Percentiles rank a stretch among this genome's conserved stretches.
phyloP scores from a whole-genome alignment of 2,113 vertebrate genomes.

The Thomomys bottae region DNA sequence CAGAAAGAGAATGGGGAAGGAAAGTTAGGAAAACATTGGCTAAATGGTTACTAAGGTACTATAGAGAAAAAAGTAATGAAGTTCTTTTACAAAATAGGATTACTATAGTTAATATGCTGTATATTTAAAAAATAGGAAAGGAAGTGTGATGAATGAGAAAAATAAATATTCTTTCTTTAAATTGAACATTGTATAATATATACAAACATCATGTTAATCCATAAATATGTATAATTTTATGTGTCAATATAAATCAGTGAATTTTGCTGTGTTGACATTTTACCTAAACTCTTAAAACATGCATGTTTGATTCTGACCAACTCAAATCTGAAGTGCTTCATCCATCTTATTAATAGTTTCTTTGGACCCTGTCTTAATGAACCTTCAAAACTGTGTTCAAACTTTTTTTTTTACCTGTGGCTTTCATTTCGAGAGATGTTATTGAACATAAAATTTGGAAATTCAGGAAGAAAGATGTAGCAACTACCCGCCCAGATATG shows the following conservation, averaged over 20 bases:
- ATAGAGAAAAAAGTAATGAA: neutral
- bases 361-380: slow-evolving; percentile 24
- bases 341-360: neutral
- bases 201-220: neutral
- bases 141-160: slow-evolving; percentile 1
- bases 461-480: neutral
- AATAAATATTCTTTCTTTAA: neutral
- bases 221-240: neutral
- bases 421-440: slow-evolving; percentile 31
- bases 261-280: slow-evolving; percentile 33
- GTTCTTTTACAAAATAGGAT: neutral
- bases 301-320: neutral
- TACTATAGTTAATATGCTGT: neutral
- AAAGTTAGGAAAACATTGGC: neutral
- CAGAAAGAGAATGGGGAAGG: too few species aligned
- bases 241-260: slow-evolving; percentile 16
- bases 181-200: neutral
- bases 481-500: neutral
- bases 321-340: slow-evolving; percentile 12
- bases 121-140: neutral
- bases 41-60: neutral
- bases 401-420: neutral
- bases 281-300: neutral
- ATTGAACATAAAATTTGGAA: slow-evolving; percentile 51
- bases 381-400: slow-evolving; percentile 51